phyloP scores from a whole-genome alignment of 2,797 vertebrate genomes.

The Dryobates pubescens region DNA sequence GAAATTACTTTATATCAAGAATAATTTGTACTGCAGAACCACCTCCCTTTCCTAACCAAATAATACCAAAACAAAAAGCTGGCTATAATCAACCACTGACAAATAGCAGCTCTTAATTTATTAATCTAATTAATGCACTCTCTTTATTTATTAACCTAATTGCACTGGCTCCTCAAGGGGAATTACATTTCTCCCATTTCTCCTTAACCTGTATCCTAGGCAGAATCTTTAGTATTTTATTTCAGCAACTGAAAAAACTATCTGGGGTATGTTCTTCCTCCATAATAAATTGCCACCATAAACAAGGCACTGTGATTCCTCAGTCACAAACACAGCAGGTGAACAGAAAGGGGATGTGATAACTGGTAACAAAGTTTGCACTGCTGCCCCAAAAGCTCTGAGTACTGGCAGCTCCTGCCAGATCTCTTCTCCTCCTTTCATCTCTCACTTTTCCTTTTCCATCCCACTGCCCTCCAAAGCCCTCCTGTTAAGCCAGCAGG shows the following conservation, averaged over 20 bases:
- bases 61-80: slow-evolving; percentile 14
- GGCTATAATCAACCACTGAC: slow-evolving; percentile 2
- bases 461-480: not conserved
- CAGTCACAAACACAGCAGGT: slow-evolving; percentile 64
- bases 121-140: slow-evolving; percentile 65
- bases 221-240: slow-evolving; percentile 50
- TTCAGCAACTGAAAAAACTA: slow-evolving; percentile 68
- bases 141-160: slow-evolving; percentile 71
- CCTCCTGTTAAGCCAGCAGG: not conserved
- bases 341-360: slow-evolving; percentile 51
- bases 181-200: slow-evolving; percentile 4
- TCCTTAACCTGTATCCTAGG: not conserved
- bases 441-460: not conserved
- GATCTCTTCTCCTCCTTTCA: not conserved
- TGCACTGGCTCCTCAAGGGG: slow-evolving; percentile 38
- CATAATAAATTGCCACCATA: slow-evolving; percentile 60
- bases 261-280: slow-evolving; percentile 45
- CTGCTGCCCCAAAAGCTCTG: slow-evolving; percentile 21
- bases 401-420: slow-evolving; percentile 27
- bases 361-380: slow-evolving; percentile 62
- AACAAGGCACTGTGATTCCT: slow-evolving; percentile 62
- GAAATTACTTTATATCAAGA: not conserved
- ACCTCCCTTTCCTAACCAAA: not conserved
- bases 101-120: slow-evolving; percentile 49
- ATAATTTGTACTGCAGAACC: not conserved